Base-by-base conservation (phyloP, 1,140 invertebrate genomes). In the Zaprionus gabonicus region DNA sequence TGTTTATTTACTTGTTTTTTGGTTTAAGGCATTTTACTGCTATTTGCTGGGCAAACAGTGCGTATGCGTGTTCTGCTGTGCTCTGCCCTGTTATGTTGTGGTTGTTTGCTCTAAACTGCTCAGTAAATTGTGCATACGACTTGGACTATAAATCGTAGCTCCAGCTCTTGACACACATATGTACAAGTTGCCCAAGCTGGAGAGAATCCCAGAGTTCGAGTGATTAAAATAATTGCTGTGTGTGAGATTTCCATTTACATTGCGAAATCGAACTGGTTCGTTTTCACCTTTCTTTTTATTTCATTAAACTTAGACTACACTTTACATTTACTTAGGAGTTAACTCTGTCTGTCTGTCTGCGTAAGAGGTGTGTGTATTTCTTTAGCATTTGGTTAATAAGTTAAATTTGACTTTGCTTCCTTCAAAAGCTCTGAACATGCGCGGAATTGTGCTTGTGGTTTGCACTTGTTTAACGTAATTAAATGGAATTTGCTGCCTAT, bases 1-100 rank as follows among this genome's bases (percentile, higher is more conserved):
- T 81, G 84, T 88, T 88, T 88, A 88, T 83, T 84, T 90, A 88
- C 85, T 87, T 90, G 84, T 84, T 84, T 83, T 88, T 87, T 73
- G 83, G 80, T 87, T 87, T 80, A 82, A 77, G 77, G 83, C 83
- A 82, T 78, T 84, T 84, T 78, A 60, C 71, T 72, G 78, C 63
- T 71, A 78, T 85, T 81, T 78, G 76, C 63, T 78, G 69, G 85
- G 75, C 84, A 81, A 90, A 88, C 84, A 88, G 81, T 88, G 85
- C 84, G 85, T 88, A 90, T 88, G 81, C 85, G 75, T 88, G 85
- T 71, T 88, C 46, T 72, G 25, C 17, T 44, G 3, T 20, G 4
- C 12, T 62, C 57, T 17, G 41, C n/a, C 41, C 41, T 53, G 27
- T 59, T 53, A 23, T 71, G 55, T 62, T 77, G 75, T 56, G 63